Base-by-base conservation (phyloP, 2,797 vertebrate species). In the Fistularia commersonii region DNA sequence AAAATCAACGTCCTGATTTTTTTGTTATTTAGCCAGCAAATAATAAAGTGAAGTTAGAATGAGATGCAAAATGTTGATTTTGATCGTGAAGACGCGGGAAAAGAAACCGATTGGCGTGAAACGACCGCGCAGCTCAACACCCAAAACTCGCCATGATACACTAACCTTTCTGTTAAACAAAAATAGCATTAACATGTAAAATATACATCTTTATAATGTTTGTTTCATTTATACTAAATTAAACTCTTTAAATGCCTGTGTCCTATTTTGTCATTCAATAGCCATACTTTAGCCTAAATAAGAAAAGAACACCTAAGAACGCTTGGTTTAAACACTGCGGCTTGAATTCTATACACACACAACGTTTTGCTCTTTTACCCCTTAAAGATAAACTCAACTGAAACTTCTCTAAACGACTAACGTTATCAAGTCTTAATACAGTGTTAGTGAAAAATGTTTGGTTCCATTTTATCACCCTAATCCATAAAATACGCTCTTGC, bases 111-210 rank as follows among this genome's bases (percentile, higher is more conserved):
- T 12, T 32, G 11, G 11, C 3, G 12, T 13, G 13, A 33, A 41
- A 13, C 32, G 34, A 51, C 12, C 8, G 93, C 93, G 93, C 91
- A 85, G 95, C 91, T 89, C 92, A 94, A 90, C 89, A 91, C 93
- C 89, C 1, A 42, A 92, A 82, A 76, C 81, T 92, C 90, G 88
- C 91, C 57, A 91, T 94, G 93, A 93, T 93, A 94, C 91, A 95
- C 77, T 92, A 80, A 88, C 80, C 61, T 82, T 84, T 88, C 77
- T 85, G 84, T 87, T 91, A 91, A 95, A 96, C 91, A 94, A 93
- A 95, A 95, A 95, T 95, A 95, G 92, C 92, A 91, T 98, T 89
- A 92, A 93, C 94, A 95, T 97, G 94, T 95, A 97, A 92, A 92
- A 92, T 92, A 91, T 91, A 91, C 86, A 90, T 84, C 91, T 83